These are phyloP conservation scores for Melanargia galathea DNA, from an alignment of 2,888 invertebrate species.

Conservation along the genomic window DNA sequence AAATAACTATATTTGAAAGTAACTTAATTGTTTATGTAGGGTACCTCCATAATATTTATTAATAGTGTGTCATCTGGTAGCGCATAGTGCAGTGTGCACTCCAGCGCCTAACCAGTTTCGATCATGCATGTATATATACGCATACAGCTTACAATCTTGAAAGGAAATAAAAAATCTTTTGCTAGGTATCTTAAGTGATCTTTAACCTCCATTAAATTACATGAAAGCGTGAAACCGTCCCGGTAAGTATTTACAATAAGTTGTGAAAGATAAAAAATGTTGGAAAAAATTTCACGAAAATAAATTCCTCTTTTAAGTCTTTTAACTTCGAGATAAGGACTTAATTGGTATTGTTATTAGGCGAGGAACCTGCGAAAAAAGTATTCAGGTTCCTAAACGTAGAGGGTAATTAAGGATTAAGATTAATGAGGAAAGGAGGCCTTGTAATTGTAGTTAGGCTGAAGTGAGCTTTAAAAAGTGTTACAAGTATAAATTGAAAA, in stretches of 20 bases:
- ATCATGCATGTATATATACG: too few relatives aligned
- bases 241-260: background rate
- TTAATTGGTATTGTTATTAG: conserved; percentile 14
- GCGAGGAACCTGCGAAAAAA: conserved; percentile 2
- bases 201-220: background rate
- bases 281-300: conserved; percentile 1
- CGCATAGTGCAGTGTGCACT: too few relatives aligned
- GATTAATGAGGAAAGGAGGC: background rate
- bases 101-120: too few relatives aligned
- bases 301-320: background rate
- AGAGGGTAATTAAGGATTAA: conserved; percentile 9
- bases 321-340: background rate
- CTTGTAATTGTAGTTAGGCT: background rate
- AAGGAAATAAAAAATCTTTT: background rate
- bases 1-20: too few relatives aligned
- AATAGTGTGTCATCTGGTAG: too few relatives aligned
- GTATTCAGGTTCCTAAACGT: background rate
- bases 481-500: too few relatives aligned
- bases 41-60: too few relatives aligned
- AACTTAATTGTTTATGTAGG: too few relatives aligned
- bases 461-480: too few relatives aligned
- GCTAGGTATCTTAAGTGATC: background rate
- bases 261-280: background rate
- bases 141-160: too few relatives aligned
- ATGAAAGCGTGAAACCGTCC: background rate